Evolutionary conservation across 2,888 invertebrate genomes (phyloP).

Genomic region (Subacronicta megacephala): DNA sequence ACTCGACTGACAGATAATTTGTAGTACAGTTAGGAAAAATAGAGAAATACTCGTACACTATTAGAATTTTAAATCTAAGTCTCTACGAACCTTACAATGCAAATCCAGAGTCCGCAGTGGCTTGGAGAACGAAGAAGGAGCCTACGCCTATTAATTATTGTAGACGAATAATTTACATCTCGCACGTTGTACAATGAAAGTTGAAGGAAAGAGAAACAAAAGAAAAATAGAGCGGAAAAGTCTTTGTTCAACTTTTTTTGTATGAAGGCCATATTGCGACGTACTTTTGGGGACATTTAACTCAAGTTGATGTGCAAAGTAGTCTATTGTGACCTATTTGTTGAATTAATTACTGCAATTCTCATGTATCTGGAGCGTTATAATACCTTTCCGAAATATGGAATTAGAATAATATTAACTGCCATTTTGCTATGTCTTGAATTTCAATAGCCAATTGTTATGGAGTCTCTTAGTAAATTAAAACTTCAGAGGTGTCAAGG

Average conservation of each 20-base stretch:
- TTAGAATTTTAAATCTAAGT: slow-evolving; percentile 60
- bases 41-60: slow-evolving; percentile 47
- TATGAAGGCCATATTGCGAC: slow-evolving; percentile 38
- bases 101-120: slow-evolving; percentile 44
- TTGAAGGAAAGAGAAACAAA: slow-evolving; percentile 40
- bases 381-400: slow-evolving; percentile 24
- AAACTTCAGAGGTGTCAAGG: too few relatives aligned
- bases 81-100: slow-evolving; percentile 49
- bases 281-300: slow-evolving; percentile 45
- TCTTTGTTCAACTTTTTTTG: slow-evolving; percentile 53
- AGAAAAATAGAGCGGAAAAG: slow-evolving; percentile 43
- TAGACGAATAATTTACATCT: slow-evolving; percentile 31
- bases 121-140: slow-evolving; percentile 13
- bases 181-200: slow-evolving; percentile 25
- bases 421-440: slow-evolving; percentile 13
- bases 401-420: slow-evolving; percentile 19
- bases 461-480: background rate
- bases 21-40: slow-evolving; percentile 18
- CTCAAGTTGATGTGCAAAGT: slow-evolving; percentile 47
- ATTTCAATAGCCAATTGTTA: slow-evolving; percentile 13
- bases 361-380: slow-evolving; percentile 11
- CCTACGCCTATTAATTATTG: slow-evolving; percentile 34
- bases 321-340: slow-evolving; percentile 53
- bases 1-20: slow-evolving; percentile 31
- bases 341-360: slow-evolving; percentile 34